Conservation (phyloP, 2,113 vertebrate species). For the Ondatra zibethicus region DNA sequence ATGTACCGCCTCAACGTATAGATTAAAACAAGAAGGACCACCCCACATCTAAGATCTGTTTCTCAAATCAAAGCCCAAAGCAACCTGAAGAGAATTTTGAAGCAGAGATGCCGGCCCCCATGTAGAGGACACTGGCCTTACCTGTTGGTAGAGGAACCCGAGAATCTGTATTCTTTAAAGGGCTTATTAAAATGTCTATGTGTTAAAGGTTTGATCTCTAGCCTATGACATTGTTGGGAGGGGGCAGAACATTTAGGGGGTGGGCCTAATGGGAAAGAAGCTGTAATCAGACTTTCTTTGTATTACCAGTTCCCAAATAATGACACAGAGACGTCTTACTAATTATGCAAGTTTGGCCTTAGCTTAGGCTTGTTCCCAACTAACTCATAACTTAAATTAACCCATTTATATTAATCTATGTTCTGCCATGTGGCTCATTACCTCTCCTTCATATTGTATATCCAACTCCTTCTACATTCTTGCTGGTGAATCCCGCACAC, state of each 20-base stretch:
- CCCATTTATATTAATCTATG: background rate
- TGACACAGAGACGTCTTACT: background rate
- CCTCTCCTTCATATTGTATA: background rate
- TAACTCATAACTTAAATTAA: background rate
- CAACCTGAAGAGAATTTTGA: background rate
- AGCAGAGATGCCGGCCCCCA: background rate
- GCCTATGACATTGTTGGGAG: background rate
- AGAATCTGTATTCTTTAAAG: background rate
- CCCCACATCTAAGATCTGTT: background rate
- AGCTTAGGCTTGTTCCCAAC: background rate
- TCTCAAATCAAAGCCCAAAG: background rate
- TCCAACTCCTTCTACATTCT: background rate
- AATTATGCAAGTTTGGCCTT: background rate
- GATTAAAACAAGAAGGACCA: background rate
- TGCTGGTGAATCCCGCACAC: accelerated
- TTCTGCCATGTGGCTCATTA: background rate
- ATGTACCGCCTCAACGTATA: background rate
- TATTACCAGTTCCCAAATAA: background rate
- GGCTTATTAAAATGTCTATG: background rate
- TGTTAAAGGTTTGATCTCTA: background rate
- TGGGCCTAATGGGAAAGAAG: background rate
- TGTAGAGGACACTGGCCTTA: background rate
- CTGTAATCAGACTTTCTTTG: background rate
- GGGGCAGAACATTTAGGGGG: background rate
- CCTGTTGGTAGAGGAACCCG: background rate